A percentile compares a stretch with the other conserved stretches of the same genome.
Conservation (phyloP, 2,113 vertebrate genomes). For the Chinchilla lanigera region DNA sequence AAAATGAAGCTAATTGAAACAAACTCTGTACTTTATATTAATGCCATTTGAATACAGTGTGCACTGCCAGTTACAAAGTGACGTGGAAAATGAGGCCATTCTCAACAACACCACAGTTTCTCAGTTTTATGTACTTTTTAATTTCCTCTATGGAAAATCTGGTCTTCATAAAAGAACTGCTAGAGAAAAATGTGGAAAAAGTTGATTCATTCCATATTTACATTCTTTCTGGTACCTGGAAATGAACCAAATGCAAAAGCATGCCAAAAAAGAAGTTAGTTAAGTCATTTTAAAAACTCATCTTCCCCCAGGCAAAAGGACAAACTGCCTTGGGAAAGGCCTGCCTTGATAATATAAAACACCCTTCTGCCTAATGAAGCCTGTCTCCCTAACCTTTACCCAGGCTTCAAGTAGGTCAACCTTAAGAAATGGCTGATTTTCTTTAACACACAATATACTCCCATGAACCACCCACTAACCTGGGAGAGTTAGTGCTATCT, state of each 20-base stretch:
- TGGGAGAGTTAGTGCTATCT: neutral
- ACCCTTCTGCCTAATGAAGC: slow-evolving; percentile 65
- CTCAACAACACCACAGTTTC: slow-evolving; percentile 91
- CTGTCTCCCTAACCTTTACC: slow-evolving; percentile 45
- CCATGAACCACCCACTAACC: neutral
- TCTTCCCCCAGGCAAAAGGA: slow-evolving; percentile 82
- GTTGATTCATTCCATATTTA: slow-evolving; percentile 94
- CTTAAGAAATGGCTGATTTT: slow-evolving; percentile 32
- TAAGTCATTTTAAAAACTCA: slow-evolving; percentile 85
- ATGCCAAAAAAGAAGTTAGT: slow-evolving; percentile 87
- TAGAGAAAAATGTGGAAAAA: slow-evolving; percentile 93
- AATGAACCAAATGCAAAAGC: slow-evolving; percentile 86
- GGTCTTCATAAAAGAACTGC: slow-evolving; percentile 95
- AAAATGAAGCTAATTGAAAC: slow-evolving; percentile 88
- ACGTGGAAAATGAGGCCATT: slow-evolving; percentile 89
- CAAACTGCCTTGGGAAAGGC: slow-evolving; percentile 81
- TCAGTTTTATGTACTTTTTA: slow-evolving; percentile 96
- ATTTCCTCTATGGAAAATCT: slow-evolving; percentile 99
- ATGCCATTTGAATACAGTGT: slow-evolving; percentile 84
- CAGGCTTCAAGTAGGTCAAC: neutral
- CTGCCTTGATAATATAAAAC: slow-evolving; percentile 72
- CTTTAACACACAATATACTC: neutral
- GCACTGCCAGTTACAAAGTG: slow-evolving; percentile 87
- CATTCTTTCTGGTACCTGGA: slow-evolving; percentile 91
- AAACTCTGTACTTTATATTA: slow-evolving; percentile 85